Evolutionary conservation across 2,113 vertebrate species (phyloP), one percentile per base, ranked within the genome.

Genomic region (Morone chrysops): DNA sequence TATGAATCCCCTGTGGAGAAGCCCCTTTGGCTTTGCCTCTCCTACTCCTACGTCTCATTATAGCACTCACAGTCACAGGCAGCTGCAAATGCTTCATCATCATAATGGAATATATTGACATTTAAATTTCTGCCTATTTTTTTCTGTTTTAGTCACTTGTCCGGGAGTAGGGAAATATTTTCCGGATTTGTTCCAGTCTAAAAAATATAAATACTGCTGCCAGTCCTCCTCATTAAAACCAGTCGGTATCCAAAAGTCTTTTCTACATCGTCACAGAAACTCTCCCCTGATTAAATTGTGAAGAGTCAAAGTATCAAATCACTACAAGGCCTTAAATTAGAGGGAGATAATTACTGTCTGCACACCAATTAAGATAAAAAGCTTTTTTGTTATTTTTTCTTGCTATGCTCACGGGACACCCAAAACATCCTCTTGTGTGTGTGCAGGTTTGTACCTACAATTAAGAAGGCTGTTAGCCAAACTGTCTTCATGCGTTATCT

Each of bases 91-190:
- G 71, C 63, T 38, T 75, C 54, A 69, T 75, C 63, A 38, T 83
- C 38, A 31, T 72, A 69, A 66, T 75, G 31, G 61, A 81, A 83
- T 85, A 83, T 71, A 73, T 50, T 78, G 68, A 82, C 70, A 75
- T 74, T 80, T 50, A 56, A 31, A 71, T 84, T 41, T 40, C 10
- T 16, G 40, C 6, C 7, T 57, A 2, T 70, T 69, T 51, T 57
- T 31, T 56, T 41, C 0, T 4, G 1, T 54, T 75, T 45, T 36
- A 43, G 57, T 38, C 53, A 63, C 31, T 47, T 45, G 13, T 51
- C 41, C 43, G 56, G 61, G 75, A 61, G 54, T 14, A 3, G 48
- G 22, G 11, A 74, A 12, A 54, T 8, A 36, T 31, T 25, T 17
- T 69, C 65, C 25, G 47, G 50, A 69, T 75, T 56, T 60, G 36